These are phyloP conservation scores for Tupaia chinensis DNA, from an alignment of 2,113 vertebrate species.

Conservation along the genomic window DNA sequence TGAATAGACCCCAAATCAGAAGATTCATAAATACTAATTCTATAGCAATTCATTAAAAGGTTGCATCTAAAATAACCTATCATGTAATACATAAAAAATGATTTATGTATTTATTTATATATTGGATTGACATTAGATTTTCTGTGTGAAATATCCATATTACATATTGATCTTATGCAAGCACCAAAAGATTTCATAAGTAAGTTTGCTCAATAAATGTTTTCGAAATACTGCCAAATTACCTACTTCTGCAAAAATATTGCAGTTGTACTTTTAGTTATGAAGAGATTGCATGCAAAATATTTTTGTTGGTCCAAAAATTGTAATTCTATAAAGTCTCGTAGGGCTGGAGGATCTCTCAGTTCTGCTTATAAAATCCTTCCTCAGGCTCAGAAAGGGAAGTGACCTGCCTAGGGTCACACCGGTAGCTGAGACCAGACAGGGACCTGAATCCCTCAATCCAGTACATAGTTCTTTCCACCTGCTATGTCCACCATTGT, in stretches of 20 bases:
- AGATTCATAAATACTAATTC: slow-evolving; percentile 13
- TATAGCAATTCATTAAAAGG: slow-evolving; percentile 7
- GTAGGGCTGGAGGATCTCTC: not conserved
- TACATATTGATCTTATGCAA: slow-evolving; percentile 47
- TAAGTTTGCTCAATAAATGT: slow-evolving; percentile 44
- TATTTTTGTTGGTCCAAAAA: slow-evolving; percentile 46
- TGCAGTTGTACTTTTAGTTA: slow-evolving; percentile 34
- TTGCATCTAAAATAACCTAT: slow-evolving; percentile 21
- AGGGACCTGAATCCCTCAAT: slow-evolving; percentile 1
- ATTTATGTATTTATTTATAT: slow-evolving; percentile 37
- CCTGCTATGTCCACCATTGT: not conserved
- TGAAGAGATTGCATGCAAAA: slow-evolving; percentile 46
- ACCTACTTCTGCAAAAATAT: slow-evolving; percentile 31
- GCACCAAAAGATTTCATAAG: slow-evolving; percentile 40
- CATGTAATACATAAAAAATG: not conserved
- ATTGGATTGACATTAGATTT: slow-evolving; percentile 55
- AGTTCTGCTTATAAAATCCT: not conserved
- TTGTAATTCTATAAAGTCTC: not conserved
- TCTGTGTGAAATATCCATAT: slow-evolving; percentile 30
- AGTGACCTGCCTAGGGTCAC: not conserved
- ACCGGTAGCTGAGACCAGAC: slow-evolving; percentile 22
- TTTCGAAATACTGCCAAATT: slow-evolving; percentile 61
- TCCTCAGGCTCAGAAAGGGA: slow-evolving; percentile 38
- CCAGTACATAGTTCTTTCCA: slow-evolving; percentile 22
- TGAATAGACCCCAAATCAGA: not conserved